Evolutionary conservation across 1,140 invertebrate species (phyloP).

Genomic region (Anoplolepis gracilipes): DNA sequence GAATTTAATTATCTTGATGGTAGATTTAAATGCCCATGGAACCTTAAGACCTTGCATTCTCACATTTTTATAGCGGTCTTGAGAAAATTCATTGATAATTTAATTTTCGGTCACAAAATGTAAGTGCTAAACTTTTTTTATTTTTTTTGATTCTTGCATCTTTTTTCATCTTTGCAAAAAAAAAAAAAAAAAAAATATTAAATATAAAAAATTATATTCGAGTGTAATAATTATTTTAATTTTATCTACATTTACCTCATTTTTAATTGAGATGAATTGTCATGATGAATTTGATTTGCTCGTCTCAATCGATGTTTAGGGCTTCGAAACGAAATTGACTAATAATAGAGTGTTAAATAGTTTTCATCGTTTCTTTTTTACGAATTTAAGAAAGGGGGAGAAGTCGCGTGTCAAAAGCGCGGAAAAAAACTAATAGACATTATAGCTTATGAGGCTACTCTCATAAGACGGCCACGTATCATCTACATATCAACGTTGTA

Average conservation of each 20-base stretch:
- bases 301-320: neutral
- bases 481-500: constrained; percentile 83
- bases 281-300: neutral
- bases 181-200: no score
- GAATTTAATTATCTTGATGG: neutral
- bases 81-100: neutral
- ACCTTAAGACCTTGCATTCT: neutral
- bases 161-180: neutral
- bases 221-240: neutral
- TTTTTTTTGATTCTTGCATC: neutral
- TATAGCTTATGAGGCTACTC: constrained; percentile 47
- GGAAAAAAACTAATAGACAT: constrained; percentile 21
- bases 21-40: neutral
- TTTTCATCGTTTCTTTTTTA: constrained; percentile 19
- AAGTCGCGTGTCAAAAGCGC: neutral
- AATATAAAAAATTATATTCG: neutral
- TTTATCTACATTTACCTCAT: neutral
- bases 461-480: constrained; percentile 64
- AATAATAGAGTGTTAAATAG: neutral
- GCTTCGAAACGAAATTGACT: neutral
- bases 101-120: neutral
- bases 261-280: neutral
- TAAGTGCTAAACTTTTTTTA: neutral
- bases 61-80: neutral
- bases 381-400: neutral